phyloP scores from a whole-genome alignment of 2,113 vertebrate species.

The Hyperopisus bebe region DNA sequence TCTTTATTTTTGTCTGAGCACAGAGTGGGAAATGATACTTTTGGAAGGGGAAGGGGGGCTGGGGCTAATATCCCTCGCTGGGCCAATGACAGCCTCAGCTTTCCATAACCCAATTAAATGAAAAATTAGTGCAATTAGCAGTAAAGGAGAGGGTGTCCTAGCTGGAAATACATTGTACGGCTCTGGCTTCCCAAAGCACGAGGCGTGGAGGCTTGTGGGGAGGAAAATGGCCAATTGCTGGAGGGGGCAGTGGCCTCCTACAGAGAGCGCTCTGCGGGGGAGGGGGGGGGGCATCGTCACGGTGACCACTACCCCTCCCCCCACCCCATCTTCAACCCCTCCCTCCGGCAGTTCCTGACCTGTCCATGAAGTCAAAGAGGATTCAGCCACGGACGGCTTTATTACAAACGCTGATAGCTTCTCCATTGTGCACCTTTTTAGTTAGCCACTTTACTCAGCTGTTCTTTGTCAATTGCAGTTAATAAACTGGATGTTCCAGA shows the following conservation, averaged over 20 bases:
- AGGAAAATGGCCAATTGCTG: not conserved
- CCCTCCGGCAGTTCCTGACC: not conserved
- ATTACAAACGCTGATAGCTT: not conserved
- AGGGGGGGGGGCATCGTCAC: not conserved
- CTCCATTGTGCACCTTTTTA: not conserved
- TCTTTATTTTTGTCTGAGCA: conserved; percentile 14
- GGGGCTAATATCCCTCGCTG: not conserved
- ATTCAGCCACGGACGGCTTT: not conserved
- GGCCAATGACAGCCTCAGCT: not conserved
- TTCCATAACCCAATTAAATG: conserved; percentile 26
- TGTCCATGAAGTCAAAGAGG: not conserved
- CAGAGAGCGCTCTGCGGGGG: not conserved
- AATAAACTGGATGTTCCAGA: not conserved
- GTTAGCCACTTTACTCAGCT: not conserved
- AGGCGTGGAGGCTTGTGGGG: not conserved
- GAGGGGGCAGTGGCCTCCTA: not conserved
- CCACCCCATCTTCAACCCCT: not conserved
- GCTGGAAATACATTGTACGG: not conserved
- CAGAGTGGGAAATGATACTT: not conserved
- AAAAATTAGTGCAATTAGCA: conserved; percentile 28
- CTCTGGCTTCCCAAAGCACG: conserved; percentile 8
- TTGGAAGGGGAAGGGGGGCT: not conserved
- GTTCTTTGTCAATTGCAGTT: not conserved
- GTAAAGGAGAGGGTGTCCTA: conserved; percentile 21
- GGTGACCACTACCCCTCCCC: not conserved